These are phyloP conservation scores for Stenoptilia bipunctidactyla DNA, from an alignment of 2,888 invertebrate species.

Conservation along the genomic window DNA sequence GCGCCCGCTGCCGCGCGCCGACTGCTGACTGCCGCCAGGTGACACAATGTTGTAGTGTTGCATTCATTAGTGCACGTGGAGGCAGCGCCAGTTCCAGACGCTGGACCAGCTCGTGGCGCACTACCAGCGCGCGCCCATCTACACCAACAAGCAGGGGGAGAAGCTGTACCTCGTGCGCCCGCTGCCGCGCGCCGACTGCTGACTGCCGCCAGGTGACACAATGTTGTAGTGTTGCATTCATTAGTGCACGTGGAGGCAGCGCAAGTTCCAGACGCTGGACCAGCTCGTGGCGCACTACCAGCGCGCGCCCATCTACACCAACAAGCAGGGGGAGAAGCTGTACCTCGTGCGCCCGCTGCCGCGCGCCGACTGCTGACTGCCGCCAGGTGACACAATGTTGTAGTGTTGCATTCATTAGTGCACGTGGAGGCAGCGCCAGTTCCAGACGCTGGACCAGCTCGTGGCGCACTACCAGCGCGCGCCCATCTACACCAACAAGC, in stretches of 20 bases:
- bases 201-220: too few species aligned
- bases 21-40: too few species aligned
- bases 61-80: slow-evolving; percentile 99
- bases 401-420: slow-evolving; percentile 98
- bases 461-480: slow-evolving; percentile 99
- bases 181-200: slow-evolving; percentile 73
- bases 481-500: slow-evolving; percentile 98
- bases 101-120: slow-evolving; percentile 97
- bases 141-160: slow-evolving; percentile 97
- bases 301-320: slow-evolving; percentile 98
- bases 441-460: slow-evolving; percentile 94
- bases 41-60: too few species aligned
- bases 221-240: too few species aligned
- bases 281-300: slow-evolving; percentile 98
- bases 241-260: slow-evolving; percentile 97
- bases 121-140: slow-evolving; percentile 99
- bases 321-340: slow-evolving; percentile 96
- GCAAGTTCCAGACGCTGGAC: slow-evolving; percentile 95
- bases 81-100: slow-evolving; percentile 96
- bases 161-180: slow-evolving; percentile 97
- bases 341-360: slow-evolving; percentile 96
- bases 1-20: slow-evolving; percentile 92
- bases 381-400: too few species aligned
- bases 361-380: slow-evolving; percentile 92
- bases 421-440: slow-evolving; percentile 98